phyloP scores from a whole-genome alignment of 2,797 vertebrate genomes.

The Cynodonichthys magdalenae region DNA sequence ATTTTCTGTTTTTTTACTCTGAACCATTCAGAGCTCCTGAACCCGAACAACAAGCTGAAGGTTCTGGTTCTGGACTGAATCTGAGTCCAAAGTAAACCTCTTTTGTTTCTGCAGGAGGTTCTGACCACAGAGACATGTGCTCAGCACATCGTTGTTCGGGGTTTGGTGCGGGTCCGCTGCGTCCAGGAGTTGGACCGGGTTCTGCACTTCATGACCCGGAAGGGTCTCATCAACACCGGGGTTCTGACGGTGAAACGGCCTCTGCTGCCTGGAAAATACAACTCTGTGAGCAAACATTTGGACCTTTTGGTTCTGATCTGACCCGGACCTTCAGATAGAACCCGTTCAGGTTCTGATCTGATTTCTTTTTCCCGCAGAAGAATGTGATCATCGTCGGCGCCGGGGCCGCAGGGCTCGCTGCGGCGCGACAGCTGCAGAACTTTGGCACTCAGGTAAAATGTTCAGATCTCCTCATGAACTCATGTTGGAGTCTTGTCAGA shows the following conservation, averaged over 20 bases:
- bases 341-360: no score
- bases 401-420: conserved; percentile 93
- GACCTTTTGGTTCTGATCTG: neutral
- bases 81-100: no score
- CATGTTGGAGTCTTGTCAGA: neutral
- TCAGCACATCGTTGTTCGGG: conserved; percentile 90
- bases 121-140: conserved; percentile 90
- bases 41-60: no score
- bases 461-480: no score
- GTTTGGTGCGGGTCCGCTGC: conserved; percentile 89
- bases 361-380: conserved; percentile 77
- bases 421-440: conserved; percentile 93
- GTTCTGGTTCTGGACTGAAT: no score
- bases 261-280: conserved; percentile 89
- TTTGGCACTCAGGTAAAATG: conserved; percentile 91
- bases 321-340: no score
- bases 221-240: conserved; percentile 97
- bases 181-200: conserved; percentile 93
- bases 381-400: conserved; percentile 92
- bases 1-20: neutral
- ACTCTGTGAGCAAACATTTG: conserved; percentile 78
- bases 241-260: conserved; percentile 85
- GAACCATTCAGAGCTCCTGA: no score
- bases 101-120: conserved; percentile 83
- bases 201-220: conserved; percentile 94